These are phyloP conservation scores for Myiozetetes cayanensis DNA, from an alignment of 2,113 vertebrate genomes.

Conservation along the genomic window DNA sequence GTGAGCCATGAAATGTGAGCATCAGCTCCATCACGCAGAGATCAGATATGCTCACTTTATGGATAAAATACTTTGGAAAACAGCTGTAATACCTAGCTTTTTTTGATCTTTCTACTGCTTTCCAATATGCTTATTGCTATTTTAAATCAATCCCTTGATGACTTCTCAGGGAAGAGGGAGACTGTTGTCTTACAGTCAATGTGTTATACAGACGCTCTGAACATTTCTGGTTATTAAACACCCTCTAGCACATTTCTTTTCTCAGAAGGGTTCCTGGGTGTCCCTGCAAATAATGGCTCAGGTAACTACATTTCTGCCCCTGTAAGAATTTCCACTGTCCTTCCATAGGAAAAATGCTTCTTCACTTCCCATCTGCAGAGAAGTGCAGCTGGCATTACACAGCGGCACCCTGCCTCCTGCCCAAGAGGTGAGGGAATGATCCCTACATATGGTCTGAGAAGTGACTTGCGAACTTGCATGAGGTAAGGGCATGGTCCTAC, in stretches of 20 bases:
- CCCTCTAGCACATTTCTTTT: neutral
- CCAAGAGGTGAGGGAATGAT: neutral
- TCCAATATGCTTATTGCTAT: neutral
- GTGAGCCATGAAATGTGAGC: neutral
- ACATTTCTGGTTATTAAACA: neutral
- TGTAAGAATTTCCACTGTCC: neutral
- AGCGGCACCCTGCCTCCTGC: neutral
- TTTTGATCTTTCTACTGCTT: neutral
- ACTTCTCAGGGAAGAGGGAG: neutral
- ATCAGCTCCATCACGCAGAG: neutral
- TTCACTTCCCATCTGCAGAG: neutral
- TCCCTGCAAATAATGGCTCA: neutral
- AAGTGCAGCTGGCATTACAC: neutral
- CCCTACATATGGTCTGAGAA: slow-evolving; percentile 1
- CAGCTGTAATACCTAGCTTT: neutral
- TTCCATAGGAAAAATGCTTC: neutral
- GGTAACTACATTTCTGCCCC: neutral
- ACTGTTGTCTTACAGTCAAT: neutral
- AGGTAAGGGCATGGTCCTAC: neutral
- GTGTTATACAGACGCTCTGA: accelerated
- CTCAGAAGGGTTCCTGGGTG: neutral
- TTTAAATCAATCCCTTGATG: neutral
- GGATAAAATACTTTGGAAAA: neutral
- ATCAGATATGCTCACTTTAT: neutral
- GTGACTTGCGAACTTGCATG: neutral